phyloP scores from a whole-genome alignment of 2,888 invertebrate genomes.

The Calliscelio sp. region DNA sequence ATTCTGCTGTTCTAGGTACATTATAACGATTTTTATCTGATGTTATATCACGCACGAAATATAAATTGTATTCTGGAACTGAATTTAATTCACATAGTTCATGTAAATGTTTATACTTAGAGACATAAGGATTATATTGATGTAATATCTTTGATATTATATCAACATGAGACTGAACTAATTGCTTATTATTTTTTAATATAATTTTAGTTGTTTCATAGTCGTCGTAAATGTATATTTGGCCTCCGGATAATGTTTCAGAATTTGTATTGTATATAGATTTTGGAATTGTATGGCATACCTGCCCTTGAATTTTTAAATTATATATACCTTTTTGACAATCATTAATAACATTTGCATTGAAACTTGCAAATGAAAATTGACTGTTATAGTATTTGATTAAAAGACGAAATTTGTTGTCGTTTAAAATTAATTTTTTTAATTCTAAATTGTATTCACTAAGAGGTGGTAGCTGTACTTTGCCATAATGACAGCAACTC shows the following conservation, averaged over 20 bases:
- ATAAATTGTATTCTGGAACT: slow-evolving; percentile 11
- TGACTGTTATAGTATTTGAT: slow-evolving; percentile 20
- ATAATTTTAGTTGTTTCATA: slow-evolving; percentile 21
- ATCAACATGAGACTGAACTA: slow-evolving; percentile 10
- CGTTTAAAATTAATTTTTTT: too few relatives aligned
- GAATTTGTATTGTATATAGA: background rate
- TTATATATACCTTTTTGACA: slow-evolving; percentile 6
- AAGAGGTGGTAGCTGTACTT: too few relatives aligned
- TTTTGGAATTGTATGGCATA: slow-evolving; percentile 1
- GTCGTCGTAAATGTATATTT: slow-evolving; percentile 30
- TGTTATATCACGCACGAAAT: slow-evolving; percentile 8
- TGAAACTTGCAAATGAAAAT: slow-evolving; percentile 22
- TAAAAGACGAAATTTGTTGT: slow-evolving; percentile 13
- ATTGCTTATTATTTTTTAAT: slow-evolving; percentile 16
- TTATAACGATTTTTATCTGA: background rate
- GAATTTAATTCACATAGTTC: background rate
- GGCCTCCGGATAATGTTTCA: background rate
- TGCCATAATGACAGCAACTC: too few relatives aligned
- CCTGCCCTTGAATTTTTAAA: slow-evolving; percentile 15
- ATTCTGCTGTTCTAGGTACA: slow-evolving; percentile 5
- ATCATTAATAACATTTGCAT: background rate
- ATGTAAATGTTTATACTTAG: slow-evolving; percentile 27
- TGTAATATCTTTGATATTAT: slow-evolving; percentile 10
- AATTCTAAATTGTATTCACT: too few relatives aligned
- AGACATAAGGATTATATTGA: slow-evolving; percentile 26